Evolutionary conservation across 2,888 invertebrate genomes (phyloP).

Genomic region (Sycophila texana): DNA sequence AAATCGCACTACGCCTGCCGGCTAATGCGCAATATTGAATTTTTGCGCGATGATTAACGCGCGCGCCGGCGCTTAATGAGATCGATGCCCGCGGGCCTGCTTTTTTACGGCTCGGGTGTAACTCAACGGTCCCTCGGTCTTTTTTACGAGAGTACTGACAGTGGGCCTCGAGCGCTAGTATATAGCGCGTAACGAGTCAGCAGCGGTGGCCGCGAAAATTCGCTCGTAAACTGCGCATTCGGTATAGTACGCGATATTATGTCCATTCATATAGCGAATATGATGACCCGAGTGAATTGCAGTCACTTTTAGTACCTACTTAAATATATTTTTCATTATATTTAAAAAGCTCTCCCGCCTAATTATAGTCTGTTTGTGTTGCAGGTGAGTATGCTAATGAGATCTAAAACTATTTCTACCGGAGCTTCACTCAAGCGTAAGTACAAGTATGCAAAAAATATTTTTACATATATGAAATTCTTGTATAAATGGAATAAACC

Average conservation of each 20-base stretch:
- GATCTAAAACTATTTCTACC: neutral
- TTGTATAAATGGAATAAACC: no score
- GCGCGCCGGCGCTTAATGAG: conserved; percentile 8
- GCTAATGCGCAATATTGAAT: conserved; percentile 32
- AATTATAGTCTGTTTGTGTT: conserved; percentile 26
- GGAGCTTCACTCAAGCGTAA: neutral
- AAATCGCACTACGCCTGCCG: neutral
- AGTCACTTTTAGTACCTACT: no score
- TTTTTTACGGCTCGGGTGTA: conserved; percentile 17
- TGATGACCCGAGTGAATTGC: no score
- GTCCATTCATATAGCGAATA: no score
- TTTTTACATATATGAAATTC: neutral
- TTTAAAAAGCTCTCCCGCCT: neutral
- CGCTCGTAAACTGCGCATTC: no score
- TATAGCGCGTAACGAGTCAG: conserved; percentile 16
- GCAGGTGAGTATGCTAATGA: conserved; percentile 17
- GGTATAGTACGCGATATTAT: no score
- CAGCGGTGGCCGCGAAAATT: neutral
- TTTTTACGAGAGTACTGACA: conserved; percentile 64
- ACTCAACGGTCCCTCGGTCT: conserved; percentile 58
- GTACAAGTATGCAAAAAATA: neutral
- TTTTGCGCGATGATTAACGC: neutral
- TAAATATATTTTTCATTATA: no score
- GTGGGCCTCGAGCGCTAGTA: conserved; percentile 14
- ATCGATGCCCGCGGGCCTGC: neutral